phyloP scores from a whole-genome alignment of 2,113 vertebrate species.

The Cryptomyrus ogoouensis region DNA sequence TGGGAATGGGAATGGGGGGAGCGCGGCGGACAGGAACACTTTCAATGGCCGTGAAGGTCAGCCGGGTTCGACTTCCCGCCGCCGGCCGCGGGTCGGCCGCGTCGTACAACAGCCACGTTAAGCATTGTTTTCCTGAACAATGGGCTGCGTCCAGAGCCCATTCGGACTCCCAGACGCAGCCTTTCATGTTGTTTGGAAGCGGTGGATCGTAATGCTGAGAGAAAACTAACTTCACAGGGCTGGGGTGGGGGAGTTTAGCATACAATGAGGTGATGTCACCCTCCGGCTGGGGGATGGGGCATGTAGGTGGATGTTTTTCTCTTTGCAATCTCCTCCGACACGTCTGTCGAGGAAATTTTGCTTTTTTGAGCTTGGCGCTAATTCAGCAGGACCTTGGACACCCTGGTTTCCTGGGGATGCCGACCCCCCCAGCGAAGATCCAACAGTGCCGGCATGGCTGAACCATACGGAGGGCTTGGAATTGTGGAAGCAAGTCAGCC shows the following conservation, averaged over 20 bases:
- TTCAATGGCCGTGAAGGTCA: conserved; percentile 67
- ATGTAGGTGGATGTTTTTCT: background rate
- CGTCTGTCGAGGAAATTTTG: conserved; percentile 2
- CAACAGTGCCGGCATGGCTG: no score
- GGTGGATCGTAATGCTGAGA: background rate
- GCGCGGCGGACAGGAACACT: conserved; percentile 64
- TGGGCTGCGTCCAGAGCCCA: conserved; percentile 60
- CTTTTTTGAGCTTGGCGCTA: background rate
- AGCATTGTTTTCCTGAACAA: conserved; percentile 71
- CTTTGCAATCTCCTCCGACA: background rate
- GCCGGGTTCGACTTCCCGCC: conserved; percentile 63
- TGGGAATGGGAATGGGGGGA: conserved; percentile 55
- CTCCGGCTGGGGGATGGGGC: background rate
- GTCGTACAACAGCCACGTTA: conserved; percentile 43
- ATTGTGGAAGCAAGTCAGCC: no score
- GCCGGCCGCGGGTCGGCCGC: conserved; percentile 43
- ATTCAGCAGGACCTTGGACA: background rate
- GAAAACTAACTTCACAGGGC: conserved; percentile 8
- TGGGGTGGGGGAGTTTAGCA: background rate
- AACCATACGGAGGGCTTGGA: no score
- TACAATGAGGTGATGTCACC: conserved; percentile 21
- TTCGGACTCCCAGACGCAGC: conserved; percentile 35
- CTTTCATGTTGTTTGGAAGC: conserved; percentile 40
- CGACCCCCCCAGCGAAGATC: no score
- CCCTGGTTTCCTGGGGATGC: background rate